Evolutionary conservation across 2,888 invertebrate genomes (phyloP).

Genomic region (Eilema caniola): DNA sequence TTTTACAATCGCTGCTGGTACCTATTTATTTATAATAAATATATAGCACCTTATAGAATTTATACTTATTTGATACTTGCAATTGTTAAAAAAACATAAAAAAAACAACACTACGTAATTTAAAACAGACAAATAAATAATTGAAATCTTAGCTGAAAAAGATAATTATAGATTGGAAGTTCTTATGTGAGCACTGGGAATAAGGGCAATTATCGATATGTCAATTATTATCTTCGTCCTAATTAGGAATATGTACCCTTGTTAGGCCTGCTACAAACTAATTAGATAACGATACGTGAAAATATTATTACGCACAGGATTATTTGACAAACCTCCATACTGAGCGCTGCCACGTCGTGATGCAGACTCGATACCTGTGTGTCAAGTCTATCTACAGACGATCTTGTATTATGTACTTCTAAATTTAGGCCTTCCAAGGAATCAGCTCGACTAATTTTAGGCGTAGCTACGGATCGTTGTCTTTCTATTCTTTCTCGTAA

Average conservation of each 20-base stretch:
- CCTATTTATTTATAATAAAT: not conserved
- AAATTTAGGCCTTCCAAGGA: constrained; percentile 89
- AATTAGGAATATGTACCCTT: constrained; percentile 30
- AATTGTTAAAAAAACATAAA: not conserved
- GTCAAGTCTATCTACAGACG: constrained; percentile 91
- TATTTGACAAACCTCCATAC: constrained; percentile 89
- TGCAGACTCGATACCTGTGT: constrained; percentile 93
- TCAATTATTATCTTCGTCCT: constrained; percentile 46
- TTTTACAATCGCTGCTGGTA: not conserved
- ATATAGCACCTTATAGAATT: not conserved
- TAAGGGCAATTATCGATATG: not conserved
- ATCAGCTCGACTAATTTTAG: constrained; percentile 83
- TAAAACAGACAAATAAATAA: not conserved
- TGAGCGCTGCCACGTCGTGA: constrained; percentile 94
- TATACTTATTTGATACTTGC: not conserved
- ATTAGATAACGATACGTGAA: constrained; percentile 20
- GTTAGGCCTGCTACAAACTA: constrained; percentile 17
- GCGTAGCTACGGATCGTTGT: constrained; percentile 88
- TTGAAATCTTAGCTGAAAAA: too few species aligned
- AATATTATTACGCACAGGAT: constrained; percentile 30
- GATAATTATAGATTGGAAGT: not conserved
- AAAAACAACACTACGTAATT: not conserved
- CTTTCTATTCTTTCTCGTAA: constrained; percentile 90
- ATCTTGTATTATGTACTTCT: constrained; percentile 84
- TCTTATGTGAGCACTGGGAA: not conserved